A percentile compares a stretch with the other conserved stretches of the same genome.
Conservation (phyloP, 2,888 invertebrate species). For the Ophraella communa region DNA sequence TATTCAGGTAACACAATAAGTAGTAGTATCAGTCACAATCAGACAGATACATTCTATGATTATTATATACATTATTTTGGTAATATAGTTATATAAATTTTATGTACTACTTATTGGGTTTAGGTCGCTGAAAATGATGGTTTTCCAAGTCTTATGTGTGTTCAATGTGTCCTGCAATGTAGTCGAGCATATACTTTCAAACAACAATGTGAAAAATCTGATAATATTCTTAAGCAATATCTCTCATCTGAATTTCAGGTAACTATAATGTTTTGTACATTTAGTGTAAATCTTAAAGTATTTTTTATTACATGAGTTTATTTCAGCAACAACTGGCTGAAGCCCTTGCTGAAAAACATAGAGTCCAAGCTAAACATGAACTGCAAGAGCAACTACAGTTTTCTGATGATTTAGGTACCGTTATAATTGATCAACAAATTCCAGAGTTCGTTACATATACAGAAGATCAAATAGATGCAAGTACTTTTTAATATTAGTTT, state of each 20-base stretch:
- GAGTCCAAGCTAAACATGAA: conserved; percentile 49
- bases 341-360: conserved; percentile 44
- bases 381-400: conserved; percentile 55
- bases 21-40: neutral
- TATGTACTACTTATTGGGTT: conserved; percentile 23
- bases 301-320: too few species aligned
- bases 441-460: conserved; percentile 50
- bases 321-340: conserved; percentile 52
- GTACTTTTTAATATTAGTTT: neutral
- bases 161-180: conserved; percentile 63
- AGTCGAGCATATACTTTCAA: conserved; percentile 63
- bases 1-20: conserved; percentile 51
- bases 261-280: too few species aligned
- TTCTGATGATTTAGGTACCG: conserved; percentile 48
- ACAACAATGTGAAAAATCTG: conserved; percentile 61
- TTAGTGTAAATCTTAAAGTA: too few species aligned
- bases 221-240: conserved; percentile 57
- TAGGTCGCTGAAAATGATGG: conserved; percentile 61
- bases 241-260: conserved; percentile 59
- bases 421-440: conserved; percentile 51
- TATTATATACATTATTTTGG: too few species aligned
- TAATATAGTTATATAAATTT: neutral
- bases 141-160: conserved; percentile 61
- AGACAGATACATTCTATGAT: neutral
- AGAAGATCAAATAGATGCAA: conserved; percentile 37